Percentiles rank a stretch among this genome's conserved stretches.
Conservation (phyloP, 2,113 vertebrate species). For the Ceuthmochares aereus region DNA sequence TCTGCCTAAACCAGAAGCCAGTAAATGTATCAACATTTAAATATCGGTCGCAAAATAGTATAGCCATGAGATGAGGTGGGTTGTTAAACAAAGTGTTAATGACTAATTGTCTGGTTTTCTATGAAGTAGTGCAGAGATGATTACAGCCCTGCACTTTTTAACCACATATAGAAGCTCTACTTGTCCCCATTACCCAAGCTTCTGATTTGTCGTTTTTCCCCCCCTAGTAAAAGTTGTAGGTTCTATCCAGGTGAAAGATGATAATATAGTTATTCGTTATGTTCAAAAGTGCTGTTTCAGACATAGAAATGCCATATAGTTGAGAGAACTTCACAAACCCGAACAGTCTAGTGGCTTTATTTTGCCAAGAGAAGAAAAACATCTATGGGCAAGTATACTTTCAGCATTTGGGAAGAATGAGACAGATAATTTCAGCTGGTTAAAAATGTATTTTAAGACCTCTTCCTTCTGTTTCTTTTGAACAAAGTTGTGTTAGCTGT, state of each 20-base stretch:
- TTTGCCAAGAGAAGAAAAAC: background rate
- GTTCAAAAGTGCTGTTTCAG: background rate
- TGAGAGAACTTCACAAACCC: background rate
- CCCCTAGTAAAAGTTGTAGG: background rate
- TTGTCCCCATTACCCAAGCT: background rate
- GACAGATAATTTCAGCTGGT: background rate
- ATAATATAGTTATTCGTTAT: background rate
- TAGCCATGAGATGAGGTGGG: background rate
- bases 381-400: background rate
- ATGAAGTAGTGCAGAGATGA: background rate
- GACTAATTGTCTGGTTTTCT: background rate
- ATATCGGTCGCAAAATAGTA: background rate
- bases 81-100: background rate
- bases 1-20: background rate
- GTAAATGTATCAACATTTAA: background rate
- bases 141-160: background rate
- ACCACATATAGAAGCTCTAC: background rate
- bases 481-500: slow-evolving; percentile 71
- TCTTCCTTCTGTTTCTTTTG: slow-evolving; percentile 29
- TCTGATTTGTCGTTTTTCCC: background rate
- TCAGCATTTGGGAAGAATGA: background rate
- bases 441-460: background rate
- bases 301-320: background rate
- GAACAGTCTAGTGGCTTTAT: background rate
- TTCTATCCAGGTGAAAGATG: background rate